Conservation (phyloP, 1,140 invertebrate species). For the Ruditapes philippinarum region DNA sequence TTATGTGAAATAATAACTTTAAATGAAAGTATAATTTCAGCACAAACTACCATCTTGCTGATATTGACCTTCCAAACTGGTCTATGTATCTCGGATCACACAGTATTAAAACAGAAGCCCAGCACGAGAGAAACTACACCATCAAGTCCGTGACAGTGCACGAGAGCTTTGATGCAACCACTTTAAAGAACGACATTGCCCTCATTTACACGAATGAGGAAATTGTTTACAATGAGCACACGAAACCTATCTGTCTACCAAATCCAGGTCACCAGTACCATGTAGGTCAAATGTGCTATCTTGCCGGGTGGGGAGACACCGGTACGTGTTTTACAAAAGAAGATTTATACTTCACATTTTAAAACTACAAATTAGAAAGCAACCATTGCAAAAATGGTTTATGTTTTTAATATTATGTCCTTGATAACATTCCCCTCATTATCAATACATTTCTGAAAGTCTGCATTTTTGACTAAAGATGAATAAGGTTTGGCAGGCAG, state of each 20-base stretch:
- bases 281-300: constrained; percentile 37
- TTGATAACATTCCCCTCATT: no score
- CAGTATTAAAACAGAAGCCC: not conserved
- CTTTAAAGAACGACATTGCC: constrained; percentile 10
- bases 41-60: not conserved
- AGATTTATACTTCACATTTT: no score
- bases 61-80: not conserved
- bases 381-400: no score
- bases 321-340: no score
- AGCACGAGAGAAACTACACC: constrained; percentile 22
- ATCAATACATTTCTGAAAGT: no score
- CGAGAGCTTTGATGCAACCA: not conserved
- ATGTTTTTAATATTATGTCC: no score
- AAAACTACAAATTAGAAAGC: no score
- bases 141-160: constrained; percentile 11
- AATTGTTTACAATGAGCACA: constrained; percentile 31
- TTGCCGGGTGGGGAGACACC: constrained; percentile 34
- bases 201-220: not conserved
- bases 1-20: no score
- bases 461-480: no score
- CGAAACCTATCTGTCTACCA: constrained; percentile 31
- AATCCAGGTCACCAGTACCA: not conserved
- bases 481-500: no score
- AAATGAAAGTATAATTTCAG: not conserved
- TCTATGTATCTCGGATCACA: constrained; percentile 17